Evolutionary conservation across 2,888 invertebrate species (phyloP), one percentile per base, ranked within the genome.

Genomic region (Hemistola chrysoprasaria): DNA sequence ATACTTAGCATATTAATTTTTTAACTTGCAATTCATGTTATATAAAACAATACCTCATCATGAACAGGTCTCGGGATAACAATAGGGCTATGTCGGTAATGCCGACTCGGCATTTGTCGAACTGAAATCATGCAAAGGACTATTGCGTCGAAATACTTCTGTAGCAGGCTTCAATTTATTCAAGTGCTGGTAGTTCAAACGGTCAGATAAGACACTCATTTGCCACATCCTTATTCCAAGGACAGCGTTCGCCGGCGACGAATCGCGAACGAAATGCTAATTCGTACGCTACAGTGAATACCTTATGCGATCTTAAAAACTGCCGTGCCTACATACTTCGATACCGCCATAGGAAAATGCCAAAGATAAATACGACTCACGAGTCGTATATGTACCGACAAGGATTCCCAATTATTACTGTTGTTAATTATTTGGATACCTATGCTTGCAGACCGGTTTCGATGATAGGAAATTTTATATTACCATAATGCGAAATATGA

Each of bases 161-260:
- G 46, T 50, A 46, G 48, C 45, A 48, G 34, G 42, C 35, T 37
- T 53, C 51, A 56, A 58, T 56, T 46, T 53, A 53, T 55, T 56
- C 42, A 38, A 36, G 53, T 60, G 62, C 62, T 65, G 56, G 59
- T 66, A 62, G 58, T 64, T 61, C 58, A 71, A 74, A 69, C 62
- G 65, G 65, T 53, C 68, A 69, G 70, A 74, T 78, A 77, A 76
- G 65, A 67, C 71, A 59, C 58, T 65, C 63, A 71, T 74, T 79
- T 67, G 70, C 66, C 56, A 82, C 79, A 85, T 86, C 85, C 85
- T 84, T 78, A 84, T 83, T 78, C 78, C 85, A 87, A 86, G 86
- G 87, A 81, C 86, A 71, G 58, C 51, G 67, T 59, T 56, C 34
- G 50, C 59, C 53, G 65, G 51, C 65, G 64, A 60, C 69, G 70